A percentile compares a stretch with the other conserved stretches of the same genome.
Evolutionary conservation across 2,797 vertebrate species (phyloP).

Genomic region (Chiroxiphia lanceolata): DNA sequence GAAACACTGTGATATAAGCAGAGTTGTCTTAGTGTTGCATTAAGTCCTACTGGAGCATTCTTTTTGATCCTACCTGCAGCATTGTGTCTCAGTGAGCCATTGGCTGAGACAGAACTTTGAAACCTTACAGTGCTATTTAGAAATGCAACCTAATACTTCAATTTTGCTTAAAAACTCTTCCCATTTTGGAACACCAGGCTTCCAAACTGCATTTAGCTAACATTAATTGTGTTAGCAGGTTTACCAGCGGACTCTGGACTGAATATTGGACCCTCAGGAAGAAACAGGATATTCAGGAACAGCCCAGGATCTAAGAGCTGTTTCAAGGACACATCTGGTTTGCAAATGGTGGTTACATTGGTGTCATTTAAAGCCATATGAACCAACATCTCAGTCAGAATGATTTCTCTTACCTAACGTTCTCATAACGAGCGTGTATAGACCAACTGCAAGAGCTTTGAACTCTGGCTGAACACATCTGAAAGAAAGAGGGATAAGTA

Average conservation of each 20-base stretch:
- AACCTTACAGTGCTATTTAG: background rate
- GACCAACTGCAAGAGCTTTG: conserved; percentile 89
- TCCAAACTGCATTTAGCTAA: background rate
- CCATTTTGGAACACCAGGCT: background rate
- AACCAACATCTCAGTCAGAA: background rate
- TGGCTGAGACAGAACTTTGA: background rate
- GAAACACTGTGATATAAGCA: background rate
- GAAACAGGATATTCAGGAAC: background rate
- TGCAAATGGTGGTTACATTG: background rate
- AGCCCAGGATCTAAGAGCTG: background rate
- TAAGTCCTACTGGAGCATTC: background rate
- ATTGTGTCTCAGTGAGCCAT: background rate
- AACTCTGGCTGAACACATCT: conserved; percentile 88
- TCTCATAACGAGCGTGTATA: conserved; percentile 79
- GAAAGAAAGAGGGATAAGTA: conserved; percentile 38
- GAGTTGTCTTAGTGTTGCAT: background rate
- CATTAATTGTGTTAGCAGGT: background rate
- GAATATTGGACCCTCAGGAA: background rate
- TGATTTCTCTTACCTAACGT: conserved; percentile 79
- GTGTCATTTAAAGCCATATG: background rate
- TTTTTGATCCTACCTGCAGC: background rate
- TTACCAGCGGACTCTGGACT: background rate
- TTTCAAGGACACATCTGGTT: background rate
- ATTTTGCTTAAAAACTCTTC: background rate
- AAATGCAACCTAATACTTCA: background rate